Base-by-base conservation (phyloP, 2,888 invertebrate species). In the Timandra comae region DNA sequence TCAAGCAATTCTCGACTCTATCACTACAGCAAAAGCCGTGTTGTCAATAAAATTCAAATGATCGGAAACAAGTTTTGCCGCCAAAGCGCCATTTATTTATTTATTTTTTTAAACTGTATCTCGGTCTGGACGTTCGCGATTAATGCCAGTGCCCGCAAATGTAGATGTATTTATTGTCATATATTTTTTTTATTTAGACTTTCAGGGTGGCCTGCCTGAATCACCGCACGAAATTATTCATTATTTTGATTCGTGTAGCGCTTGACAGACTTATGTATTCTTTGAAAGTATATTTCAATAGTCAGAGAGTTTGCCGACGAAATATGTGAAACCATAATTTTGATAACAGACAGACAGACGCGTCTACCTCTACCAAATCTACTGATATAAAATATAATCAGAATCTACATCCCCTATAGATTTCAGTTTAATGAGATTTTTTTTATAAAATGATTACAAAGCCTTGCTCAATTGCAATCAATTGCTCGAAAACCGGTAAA, bases 71-170 rank as follows among this genome's bases (percentile, higher is more conserved):
- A 49, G 61, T 63, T 63, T 38, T 61, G 64, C 74, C 68, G 64
- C 56, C 69, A 69, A 74, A 73, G 72, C 64, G 63, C 68, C 63
- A 71, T 74, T 78, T 75, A 67, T 68, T 63, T 69, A 61, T 63
- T 57, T 62, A 59, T 73, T 65, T 64, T 74, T 75, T 75, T 70
- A 69, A 70, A 73, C 64, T 73, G 69, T 75, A 70, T 69, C 72
- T 66, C 53, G 48, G 64, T 58, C 65, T 69, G 69, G 64, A 67
- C 55, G 58, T 51, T 61, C 55, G 68, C 70, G 75, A 75, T 70
- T 74, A 74, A 72, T 75, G 72, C 56, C 55, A 59, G 52, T 52
- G 64, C 53, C 51, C 46, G 73, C 59, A 53, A 62, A 59, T 56
- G 45, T 43, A 41, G 36, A 43, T 46, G 40, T 30, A n/a, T 16